Evolutionary conservation across 2,888 invertebrate genomes (phyloP), one percentile per base, ranked within the genome.

Genomic region (Andrena hattorfiana): DNA sequence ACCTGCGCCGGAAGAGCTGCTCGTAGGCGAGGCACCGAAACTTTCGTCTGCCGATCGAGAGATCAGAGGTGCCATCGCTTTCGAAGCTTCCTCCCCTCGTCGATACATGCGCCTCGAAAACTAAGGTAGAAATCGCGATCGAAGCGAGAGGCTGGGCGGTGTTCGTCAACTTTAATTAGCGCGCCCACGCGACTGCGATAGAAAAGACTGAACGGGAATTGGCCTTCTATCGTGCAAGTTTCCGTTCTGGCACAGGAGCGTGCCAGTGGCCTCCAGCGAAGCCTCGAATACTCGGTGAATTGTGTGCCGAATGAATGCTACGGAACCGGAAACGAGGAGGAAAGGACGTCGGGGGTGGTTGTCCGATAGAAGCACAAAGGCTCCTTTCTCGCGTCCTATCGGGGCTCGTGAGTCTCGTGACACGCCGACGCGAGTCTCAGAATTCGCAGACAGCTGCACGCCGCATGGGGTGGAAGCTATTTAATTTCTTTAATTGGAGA

Each of bases 81-180:
- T 10, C 2, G 54, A 3, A 26, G 42, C 13, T 4, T 42, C 4
- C 42, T n/a, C 2, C n/a, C 6, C n/a, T 20, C n/a, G 49, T 6
- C 49, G n/a, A 2, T 8, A 51, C 20, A 2, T 10, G 3, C 54
- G 54, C 23, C 54, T 10, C 10, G 54, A 2, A 2, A 23, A 13
- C 42, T 42, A 13, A 4, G 13, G 3, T 13, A 4, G 16, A 5
- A 0, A 42, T 42, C 42, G 16, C 42, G 42, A 13, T 4, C 42
- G 42, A 35, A 3, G 10, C 35, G 3, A 35, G 2, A 7, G 60
- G 28, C 30, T 60, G 2, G 7, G 28, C 0, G 59, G 10, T 1
- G 67, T 7, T 28, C 54, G 56, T 16, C 8, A n/a, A 35, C 35
- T 69, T 69, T 69, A 56, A 56, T 69, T 69, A 56, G 56, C 56